Percentiles rank a stretch among this genome's conserved stretches.
These are phyloP conservation scores for Diaprepes abbreviatus DNA, from an alignment of 2,888 invertebrate genomes.

Conservation along the genomic window DNA sequence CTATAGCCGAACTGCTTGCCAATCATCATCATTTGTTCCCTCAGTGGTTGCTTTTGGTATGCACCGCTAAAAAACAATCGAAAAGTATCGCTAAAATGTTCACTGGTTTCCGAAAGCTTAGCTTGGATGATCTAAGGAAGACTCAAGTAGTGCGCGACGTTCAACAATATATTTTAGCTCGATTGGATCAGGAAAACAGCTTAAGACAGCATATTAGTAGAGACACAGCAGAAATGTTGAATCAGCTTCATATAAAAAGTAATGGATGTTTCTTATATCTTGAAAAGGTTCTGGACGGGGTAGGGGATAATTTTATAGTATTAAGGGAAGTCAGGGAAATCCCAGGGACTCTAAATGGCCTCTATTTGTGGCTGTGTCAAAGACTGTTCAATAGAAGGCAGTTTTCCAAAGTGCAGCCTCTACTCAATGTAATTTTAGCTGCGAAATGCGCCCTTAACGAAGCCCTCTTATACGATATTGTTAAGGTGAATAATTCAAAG, in stretches of 20 bases:
- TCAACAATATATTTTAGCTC: constrained; percentile 92
- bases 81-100: constrained; percentile 87
- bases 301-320: constrained; percentile 93
- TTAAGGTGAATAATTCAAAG: constrained; percentile 83
- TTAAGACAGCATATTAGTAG: constrained; percentile 87
- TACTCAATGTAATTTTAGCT: constrained; percentile 90
- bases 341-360: constrained; percentile 94
- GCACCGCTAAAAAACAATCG: constrained; percentile 89
- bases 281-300: constrained; percentile 91
- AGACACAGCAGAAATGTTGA: constrained; percentile 94
- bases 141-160: constrained; percentile 94
- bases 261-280: constrained; percentile 92
- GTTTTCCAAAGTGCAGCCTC: constrained; percentile 87
- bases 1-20: constrained; percentile 87
- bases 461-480: constrained; percentile 84
- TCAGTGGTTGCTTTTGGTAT: constrained; percentile 91
- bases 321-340: constrained; percentile 93
- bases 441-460: constrained; percentile 88
- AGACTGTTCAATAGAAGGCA: constrained; percentile 90
- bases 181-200: constrained; percentile 90
- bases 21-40: constrained; percentile 93
- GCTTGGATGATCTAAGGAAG: constrained; percentile 90
- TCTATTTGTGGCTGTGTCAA: constrained; percentile 96
- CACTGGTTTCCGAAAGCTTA: constrained; percentile 90
- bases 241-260: constrained; percentile 95